Conservation (phyloP, 2,797 vertebrate species). For the Moxostoma hubbsi region DNA sequence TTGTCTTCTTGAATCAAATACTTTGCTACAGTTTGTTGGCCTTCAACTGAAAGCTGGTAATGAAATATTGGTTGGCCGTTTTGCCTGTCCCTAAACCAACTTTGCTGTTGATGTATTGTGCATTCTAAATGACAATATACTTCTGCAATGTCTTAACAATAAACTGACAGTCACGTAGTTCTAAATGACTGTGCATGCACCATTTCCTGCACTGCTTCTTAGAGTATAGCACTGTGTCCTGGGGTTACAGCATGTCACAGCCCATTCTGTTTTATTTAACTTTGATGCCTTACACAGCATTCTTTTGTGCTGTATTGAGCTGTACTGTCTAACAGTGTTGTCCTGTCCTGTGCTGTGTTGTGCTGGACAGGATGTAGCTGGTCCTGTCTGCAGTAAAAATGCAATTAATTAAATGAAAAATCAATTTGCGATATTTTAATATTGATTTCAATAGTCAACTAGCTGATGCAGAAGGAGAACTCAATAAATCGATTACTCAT, state of each 20-base stretch:
- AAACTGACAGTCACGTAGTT: slow-evolving; percentile 3
- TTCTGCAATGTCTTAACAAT: slow-evolving; percentile 16
- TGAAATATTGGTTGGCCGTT: neutral
- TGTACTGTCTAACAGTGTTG: slow-evolving; percentile 38
- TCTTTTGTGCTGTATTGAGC: slow-evolving; percentile 23
- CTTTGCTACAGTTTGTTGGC: too few species aligned
- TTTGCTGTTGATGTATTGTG: neutral
- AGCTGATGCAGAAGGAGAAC: too few species aligned
- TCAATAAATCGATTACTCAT: too few species aligned
- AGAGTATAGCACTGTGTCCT: slow-evolving; percentile 11
- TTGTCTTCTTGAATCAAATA: neutral
- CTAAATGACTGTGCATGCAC: neutral
- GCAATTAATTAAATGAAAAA: too few species aligned
- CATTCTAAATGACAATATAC: slow-evolving; percentile 17
- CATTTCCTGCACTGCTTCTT: neutral
- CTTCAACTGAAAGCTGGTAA: neutral
- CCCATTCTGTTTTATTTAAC: slow-evolving; percentile 31
- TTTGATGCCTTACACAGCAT: slow-evolving; percentile 37
- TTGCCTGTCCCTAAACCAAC: neutral
- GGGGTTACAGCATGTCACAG: slow-evolving; percentile 15
- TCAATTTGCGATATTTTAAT: too few species aligned
- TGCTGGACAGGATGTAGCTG: slow-evolving; percentile 52
- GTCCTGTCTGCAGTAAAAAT: slow-evolving; percentile 53
- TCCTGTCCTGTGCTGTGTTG: slow-evolving; percentile 25
- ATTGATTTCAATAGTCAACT: too few species aligned